These are phyloP conservation scores for Arvicanthis niloticus DNA, from an alignment of 2,113 vertebrate species.

Conservation along the genomic window DNA sequence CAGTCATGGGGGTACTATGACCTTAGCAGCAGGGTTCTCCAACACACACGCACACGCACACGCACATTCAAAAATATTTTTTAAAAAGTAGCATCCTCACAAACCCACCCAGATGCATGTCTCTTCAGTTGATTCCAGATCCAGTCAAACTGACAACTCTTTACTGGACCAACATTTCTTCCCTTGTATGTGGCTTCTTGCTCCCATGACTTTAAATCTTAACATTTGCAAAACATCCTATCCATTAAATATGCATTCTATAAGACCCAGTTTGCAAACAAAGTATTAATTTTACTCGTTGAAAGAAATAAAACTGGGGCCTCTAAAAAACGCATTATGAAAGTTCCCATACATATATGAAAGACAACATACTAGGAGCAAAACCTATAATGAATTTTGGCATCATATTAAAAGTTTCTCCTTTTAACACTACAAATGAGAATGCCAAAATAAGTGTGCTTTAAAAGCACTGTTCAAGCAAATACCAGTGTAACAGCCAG, in stretches of 20 bases:
- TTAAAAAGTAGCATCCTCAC: not conserved
- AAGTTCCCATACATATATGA: not conserved
- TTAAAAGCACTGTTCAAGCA: not conserved
- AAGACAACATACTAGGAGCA: not conserved
- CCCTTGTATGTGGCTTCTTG: not conserved
- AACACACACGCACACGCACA: not conserved
- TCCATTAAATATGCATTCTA: not conserved
- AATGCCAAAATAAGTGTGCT: not conserved
- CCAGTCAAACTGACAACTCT: not conserved
- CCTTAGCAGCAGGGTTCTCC: too few relatives aligned
- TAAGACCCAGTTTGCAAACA: not conserved
- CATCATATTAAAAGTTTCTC: not conserved
- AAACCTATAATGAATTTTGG: not conserved
- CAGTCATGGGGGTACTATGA: too few relatives aligned
- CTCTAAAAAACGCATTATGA: not conserved
- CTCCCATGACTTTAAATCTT: not conserved
- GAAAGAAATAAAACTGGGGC: not conserved
- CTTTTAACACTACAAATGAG: not conserved
- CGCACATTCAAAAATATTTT: not conserved
- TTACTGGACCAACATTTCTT: not conserved
- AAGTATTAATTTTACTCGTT: not conserved
- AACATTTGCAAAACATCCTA: not conserved
- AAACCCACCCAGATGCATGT: not conserved
- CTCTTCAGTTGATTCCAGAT: not conserved
- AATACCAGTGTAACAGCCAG: not conserved